A percentile compares a stretch with the other conserved stretches of the same genome.
Conservation (phyloP, 2,113 vertebrate species). For the Guaruba guarouba region DNA sequence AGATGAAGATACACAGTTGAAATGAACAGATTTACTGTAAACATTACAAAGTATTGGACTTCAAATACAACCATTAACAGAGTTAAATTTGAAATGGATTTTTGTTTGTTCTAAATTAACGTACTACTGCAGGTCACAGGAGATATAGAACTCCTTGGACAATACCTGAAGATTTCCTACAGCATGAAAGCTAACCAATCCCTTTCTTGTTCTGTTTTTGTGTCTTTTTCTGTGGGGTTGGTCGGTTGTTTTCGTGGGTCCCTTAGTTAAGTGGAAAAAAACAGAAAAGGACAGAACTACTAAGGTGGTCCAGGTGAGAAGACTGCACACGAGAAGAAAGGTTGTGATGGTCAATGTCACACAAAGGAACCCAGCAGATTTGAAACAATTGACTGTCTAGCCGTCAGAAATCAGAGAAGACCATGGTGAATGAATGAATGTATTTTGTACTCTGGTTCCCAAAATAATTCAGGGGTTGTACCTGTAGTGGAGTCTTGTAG, state of each 20-base stretch:
- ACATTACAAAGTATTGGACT: background rate
- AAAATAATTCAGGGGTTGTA: constrained; percentile 41
- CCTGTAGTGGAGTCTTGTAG: constrained; percentile 87
- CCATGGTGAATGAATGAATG: background rate
- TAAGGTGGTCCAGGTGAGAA: background rate
- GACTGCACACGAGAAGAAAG: background rate
- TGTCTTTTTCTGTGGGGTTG: background rate
- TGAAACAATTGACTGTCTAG: background rate
- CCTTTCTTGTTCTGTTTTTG: too few relatives aligned
- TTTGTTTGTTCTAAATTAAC: background rate
- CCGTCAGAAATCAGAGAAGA: background rate
- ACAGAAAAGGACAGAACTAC: background rate
- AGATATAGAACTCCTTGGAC: background rate
- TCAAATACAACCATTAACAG: background rate
- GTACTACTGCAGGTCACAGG: background rate
- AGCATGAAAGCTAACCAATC: background rate
- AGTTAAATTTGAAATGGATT: background rate
- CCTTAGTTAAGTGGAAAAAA: background rate
- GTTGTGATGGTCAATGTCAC: background rate
- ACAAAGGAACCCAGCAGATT: background rate
- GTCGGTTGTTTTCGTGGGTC: background rate
- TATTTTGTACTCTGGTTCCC: background rate
- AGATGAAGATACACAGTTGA: background rate
- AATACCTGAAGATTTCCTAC: background rate
- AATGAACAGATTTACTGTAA: background rate